phyloP scores from a whole-genome alignment of 1,140 invertebrate genomes.

The Conopomorpha cramerella region DNA sequence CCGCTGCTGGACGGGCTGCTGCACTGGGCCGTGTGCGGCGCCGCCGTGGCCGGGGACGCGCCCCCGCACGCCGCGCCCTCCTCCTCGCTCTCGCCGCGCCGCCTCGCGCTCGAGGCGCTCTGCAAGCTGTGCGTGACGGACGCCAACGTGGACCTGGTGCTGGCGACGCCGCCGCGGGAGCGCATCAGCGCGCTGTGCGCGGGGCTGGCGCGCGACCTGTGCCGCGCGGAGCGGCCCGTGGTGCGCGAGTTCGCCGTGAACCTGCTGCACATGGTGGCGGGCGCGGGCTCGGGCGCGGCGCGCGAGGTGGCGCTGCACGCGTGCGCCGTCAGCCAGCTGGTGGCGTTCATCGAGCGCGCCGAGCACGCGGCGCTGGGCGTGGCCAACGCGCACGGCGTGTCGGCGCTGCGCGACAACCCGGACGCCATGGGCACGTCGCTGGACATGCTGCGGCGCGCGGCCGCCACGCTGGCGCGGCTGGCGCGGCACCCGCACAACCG shows the following conservation, averaged over 20 bases:
- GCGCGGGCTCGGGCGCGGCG: slow-evolving; percentile 88
- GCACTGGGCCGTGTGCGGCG: slow-evolving; percentile 95
- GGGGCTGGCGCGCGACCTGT: slow-evolving; percentile 85
- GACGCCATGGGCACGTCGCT: slow-evolving; percentile 98
- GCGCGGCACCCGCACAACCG: slow-evolving; percentile 91
- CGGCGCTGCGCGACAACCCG: slow-evolving; percentile 93
- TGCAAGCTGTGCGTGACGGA: slow-evolving; percentile 97
- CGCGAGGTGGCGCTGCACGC: slow-evolving; percentile 87
- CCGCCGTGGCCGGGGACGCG: slow-evolving; percentile 92
- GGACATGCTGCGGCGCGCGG: slow-evolving; percentile 95
- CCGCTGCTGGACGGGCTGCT: slow-evolving; percentile 91
- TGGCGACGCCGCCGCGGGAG: slow-evolving; percentile 94
- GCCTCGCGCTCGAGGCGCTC: slow-evolving; percentile 93
- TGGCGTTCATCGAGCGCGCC: slow-evolving; percentile 96
- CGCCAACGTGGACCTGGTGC: slow-evolving; percentile 94
- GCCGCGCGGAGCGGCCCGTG: slow-evolving; percentile 84
- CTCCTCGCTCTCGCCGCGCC: slow-evolving; percentile 86
- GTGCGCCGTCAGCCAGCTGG: slow-evolving; percentile 85
- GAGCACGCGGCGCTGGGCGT: slow-evolving; percentile 91
- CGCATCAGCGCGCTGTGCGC: slow-evolving; percentile 88
- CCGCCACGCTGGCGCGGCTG: slow-evolving; percentile 82
- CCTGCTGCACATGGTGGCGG: slow-evolving; percentile 89
- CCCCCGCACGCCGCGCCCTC: slow-evolving; percentile 78
- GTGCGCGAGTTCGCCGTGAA: slow-evolving; percentile 95
- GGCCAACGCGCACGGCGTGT: slow-evolving; percentile 93